These are phyloP conservation scores for Gambelia wislizenii DNA, from an alignment of 2,797 vertebrate genomes.

Conservation along the genomic window DNA sequence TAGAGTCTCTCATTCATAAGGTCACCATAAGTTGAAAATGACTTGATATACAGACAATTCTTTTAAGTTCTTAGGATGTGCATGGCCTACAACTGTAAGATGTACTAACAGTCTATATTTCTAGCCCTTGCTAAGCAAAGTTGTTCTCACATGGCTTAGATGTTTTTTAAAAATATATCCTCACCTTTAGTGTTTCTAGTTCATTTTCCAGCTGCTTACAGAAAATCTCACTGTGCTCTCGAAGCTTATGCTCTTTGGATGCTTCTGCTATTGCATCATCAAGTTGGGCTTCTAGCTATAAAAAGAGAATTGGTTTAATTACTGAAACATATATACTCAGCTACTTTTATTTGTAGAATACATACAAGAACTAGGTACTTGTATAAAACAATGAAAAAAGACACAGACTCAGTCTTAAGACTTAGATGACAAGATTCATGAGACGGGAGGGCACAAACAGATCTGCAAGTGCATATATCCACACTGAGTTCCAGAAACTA, in stretches of 20 bases:
- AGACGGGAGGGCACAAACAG: neutral
- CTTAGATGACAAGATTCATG: neutral
- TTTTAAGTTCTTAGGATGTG: neutral
- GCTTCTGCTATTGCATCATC: constrained; percentile 89
- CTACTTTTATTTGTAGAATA: constrained; percentile 12
- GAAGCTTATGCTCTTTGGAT: constrained; percentile 92
- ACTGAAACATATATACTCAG: neutral
- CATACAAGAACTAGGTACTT: neutral
- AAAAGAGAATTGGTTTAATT: constrained; percentile 36
- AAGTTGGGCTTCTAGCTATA: constrained; percentile 91
- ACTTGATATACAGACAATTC: neutral
- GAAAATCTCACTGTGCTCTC: constrained; percentile 92
- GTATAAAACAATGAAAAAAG: neutral
- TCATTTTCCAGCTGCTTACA: constrained; percentile 93
- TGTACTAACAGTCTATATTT: neutral
- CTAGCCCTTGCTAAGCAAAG: neutral
- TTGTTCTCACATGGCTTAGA: neutral
- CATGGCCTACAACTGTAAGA: too few relatives aligned
- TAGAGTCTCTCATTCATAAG: too few relatives aligned
- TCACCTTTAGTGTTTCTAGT: constrained; percentile 92
- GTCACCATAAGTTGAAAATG: too few relatives aligned
- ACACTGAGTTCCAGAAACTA: neutral
- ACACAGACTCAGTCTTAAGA: neutral
- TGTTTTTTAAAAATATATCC: neutral
- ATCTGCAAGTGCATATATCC: neutral